Evolutionary conservation across 2,888 invertebrate species (phyloP).

Genomic region (Mesochorus sp.): DNA sequence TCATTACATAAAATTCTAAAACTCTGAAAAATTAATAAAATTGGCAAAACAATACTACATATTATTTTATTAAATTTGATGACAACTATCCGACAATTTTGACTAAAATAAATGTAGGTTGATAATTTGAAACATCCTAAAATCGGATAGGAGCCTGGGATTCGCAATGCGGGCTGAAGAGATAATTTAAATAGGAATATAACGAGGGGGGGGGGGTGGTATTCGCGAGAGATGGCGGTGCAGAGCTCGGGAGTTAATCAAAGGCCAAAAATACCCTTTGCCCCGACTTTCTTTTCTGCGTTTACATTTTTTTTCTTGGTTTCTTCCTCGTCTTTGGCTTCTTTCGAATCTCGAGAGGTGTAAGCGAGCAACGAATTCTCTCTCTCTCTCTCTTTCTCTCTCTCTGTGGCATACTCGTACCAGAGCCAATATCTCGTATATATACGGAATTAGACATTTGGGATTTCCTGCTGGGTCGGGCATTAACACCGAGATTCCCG

Average conservation of each 20-base stretch:
- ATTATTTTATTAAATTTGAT: too few relatives aligned
- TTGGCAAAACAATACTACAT: too few relatives aligned
- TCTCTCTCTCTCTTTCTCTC: too few relatives aligned
- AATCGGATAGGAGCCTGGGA: too few relatives aligned
- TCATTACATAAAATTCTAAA: too few relatives aligned
- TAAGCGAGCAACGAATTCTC: conserved; percentile 60
- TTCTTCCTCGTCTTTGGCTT: conserved; percentile 1
- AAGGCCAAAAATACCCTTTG: conserved; percentile 2
- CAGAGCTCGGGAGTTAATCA: background rate
- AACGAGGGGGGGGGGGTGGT: background rate
- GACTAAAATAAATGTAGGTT: too few relatives aligned
- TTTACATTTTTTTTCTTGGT: conserved; percentile 6
- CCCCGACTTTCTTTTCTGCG: background rate
- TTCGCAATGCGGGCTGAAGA: background rate
- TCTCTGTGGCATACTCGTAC: conserved; percentile 43
- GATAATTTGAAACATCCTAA: too few relatives aligned
- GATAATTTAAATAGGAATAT: background rate
- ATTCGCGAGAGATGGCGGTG: background rate
- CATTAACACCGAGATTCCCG: conserved; percentile 35
- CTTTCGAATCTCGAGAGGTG: background rate
- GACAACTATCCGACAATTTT: background rate
- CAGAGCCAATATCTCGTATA: conserved; percentile 73
- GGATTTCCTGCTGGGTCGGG: conserved; percentile 65
- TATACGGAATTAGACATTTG: conserved; percentile 76
- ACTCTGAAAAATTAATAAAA: too few relatives aligned